phyloP scores from a whole-genome alignment of 2,797 vertebrate species.

The Sebastes miniatus region DNA sequence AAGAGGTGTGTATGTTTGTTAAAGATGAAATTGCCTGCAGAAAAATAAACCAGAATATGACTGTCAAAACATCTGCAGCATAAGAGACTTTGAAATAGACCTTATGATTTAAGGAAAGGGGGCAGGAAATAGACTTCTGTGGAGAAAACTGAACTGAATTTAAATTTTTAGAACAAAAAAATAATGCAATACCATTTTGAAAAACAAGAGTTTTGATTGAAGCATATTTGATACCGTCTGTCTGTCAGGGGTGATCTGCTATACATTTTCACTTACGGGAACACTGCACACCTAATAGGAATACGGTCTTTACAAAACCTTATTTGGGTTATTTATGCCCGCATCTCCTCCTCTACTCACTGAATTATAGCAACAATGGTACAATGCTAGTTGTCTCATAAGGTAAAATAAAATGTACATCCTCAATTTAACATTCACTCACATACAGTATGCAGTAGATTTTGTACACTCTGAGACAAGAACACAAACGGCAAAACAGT shows the following conservation, averaged over 20 bases:
- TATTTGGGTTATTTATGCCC: slow-evolving; percentile 14
- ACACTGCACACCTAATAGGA: background rate
- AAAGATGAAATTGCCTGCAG: slow-evolving; percentile 53
- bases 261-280: background rate
- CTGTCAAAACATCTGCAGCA: slow-evolving; percentile 34
- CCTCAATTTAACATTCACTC: slow-evolving; percentile 16
- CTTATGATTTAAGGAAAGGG: slow-evolving; percentile 19
- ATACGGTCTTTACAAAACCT: background rate
- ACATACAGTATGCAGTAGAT: background rate
- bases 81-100: slow-evolving; percentile 9
- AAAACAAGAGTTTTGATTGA: background rate
- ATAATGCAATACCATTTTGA: background rate
- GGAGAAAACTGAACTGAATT: background rate
- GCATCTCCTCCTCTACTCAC: background rate
- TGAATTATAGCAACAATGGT: background rate
- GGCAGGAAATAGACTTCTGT: background rate
- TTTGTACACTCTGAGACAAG: background rate
- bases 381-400: background rate
- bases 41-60: slow-evolving; percentile 43
- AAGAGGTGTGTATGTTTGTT: slow-evolving; percentile 54
- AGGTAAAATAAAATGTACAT: slow-evolving; percentile 17
- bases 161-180: background rate
- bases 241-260: background rate
- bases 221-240: background rate
- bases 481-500: background rate